Base-by-base conservation (phyloP, 1,140 invertebrate species). In the Euura lappo region DNA sequence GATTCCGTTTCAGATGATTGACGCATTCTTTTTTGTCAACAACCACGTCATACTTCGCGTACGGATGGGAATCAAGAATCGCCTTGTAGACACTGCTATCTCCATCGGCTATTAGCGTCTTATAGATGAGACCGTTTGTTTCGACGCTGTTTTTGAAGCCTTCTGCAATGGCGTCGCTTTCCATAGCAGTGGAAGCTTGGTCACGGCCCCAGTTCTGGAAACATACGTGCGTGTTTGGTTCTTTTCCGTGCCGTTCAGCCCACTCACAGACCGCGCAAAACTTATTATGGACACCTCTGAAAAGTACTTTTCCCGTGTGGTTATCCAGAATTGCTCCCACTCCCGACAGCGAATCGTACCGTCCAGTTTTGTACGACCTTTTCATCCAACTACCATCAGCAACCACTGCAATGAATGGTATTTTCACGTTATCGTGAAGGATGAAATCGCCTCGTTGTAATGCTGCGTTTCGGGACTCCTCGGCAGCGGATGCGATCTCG, bases 101-200 rank as follows among this genome's bases (percentile, higher is more conserved):
- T 8, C 86, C 85, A 78, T 89, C 88, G 3, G 75, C 84, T 75
- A 89, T 83, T 1, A 89, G 44, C 11, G 68, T 71, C 65, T 73
- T 77, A 73, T 88, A 88, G 43, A 84, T 83, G 2, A 88, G 3
- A 2, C 80, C 77, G 79, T 89, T 75, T 73, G 79, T 80, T 60
- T 80, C 71, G 7, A 86, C 65, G 70, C 83, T 84, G 8, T 68
- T 7, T 60, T 77, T 71, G 77, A 89, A 89, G 13, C 83, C 84
- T 76, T 88, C 82, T 2, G 82, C 69, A 64, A 88, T 81, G 10
- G 83, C 81, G 69, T 86, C 79, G 10, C 75, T 47, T 77, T 88
- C 85, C 87, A 88, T 89, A 8, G 75, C 74, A 43, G 82, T 78
- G 2, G 82, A 83, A 65, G 77, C 75, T 43, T 10, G 43, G 51